Base-by-base conservation (phyloP, 2,888 invertebrate species). In the Scelioninae gen. 1 region DNA sequence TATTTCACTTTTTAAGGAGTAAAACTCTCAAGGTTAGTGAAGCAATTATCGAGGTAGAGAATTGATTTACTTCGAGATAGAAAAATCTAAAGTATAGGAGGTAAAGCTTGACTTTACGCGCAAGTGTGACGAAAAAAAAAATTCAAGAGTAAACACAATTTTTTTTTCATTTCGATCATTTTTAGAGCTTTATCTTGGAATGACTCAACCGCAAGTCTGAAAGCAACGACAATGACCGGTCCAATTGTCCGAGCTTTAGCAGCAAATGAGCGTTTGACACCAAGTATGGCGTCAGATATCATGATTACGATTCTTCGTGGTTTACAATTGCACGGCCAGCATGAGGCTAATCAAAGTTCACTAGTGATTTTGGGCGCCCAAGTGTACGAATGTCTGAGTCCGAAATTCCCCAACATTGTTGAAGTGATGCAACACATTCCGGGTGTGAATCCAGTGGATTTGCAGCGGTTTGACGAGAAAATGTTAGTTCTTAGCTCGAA, bases 391-490 rank as follows among this genome's bases (percentile, higher is more conserved):
- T 93, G 95, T 82, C 93, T 97, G 45, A 94, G 97, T 79, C 97
- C 96, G 0, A 93, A 94, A 78, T 97, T 96, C 92, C 95, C 96
- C 0, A 94, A 94, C 87, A 94, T 97, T 62, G 93, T 95, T 78
- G 92, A 93, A 75, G 95, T 95, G 34, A 91, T 92, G 90, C 95
- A 96, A 88, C 95, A 96, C 89, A 96, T 98, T 88, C 97, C 98
- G 3, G 96, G 96, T 85, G 95, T 96, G 49, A 96, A 96, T 93
- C 95, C 95, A 32, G 95, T 95, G 16, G 96, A 97, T 92, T 93
- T 98, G 84, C 96, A 97, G 90, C 95, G 96, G 83, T 95, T 98
- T 77, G 98, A 98, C 92, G 97, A 98, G 89, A 96, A 96, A 90
- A 95, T 97, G 91, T 93, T 94, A 0, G 93, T 94, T 32, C 93